Evolutionary conservation across 2,888 invertebrate species (phyloP), one percentile per base, ranked within the genome.

Genomic region (Luperina testacea): DNA sequence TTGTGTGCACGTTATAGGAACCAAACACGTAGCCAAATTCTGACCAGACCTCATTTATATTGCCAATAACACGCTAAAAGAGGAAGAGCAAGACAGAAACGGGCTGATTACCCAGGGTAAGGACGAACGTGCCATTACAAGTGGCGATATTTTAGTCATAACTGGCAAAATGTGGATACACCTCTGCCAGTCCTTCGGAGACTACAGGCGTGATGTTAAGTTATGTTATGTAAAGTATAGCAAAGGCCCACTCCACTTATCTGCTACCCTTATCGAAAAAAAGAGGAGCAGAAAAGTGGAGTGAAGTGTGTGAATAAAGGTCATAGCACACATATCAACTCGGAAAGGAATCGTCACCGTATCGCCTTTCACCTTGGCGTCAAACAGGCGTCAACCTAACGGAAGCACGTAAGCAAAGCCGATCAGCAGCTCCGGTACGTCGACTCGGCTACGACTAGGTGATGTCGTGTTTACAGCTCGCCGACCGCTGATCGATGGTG

Each of bases 111-210:
- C 3, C 24, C 9, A 57, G 20, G 57, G 24, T 57, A 11, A n/a
- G 24, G 24, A 24, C 24, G 24, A 57, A 57, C 24, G 24, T 57
- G 11, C 24, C 11, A 57, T 57, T 57, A 11, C 11, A n/a, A n/a
- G 57, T 57, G 57, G 24, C 24, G 9, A 24, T 57, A 24, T 57
- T 57, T 11, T 57, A 24, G 57, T 11, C n/a, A 57, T 24, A 57
- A n/a, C 4, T 57, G 11, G 11, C 57, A 2, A n/a, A 57, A 24
- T 57, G 11, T 57, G 4, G 57, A 57, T n/a, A 59, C n/a, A 11
- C 11, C n/a, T n/a, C 11, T n/a, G n/a, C n/a, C n/a, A 59, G 13
- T 1, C 4, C 5, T 11, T 4, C 4, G 11, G 4, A 2, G 4
- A n/a, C 4, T n/a, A n/a, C 57, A 59, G 4, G n/a, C n/a, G 24